phyloP scores from a whole-genome alignment of 2,888 invertebrate genomes.

The Serripes groenlandicus region DNA sequence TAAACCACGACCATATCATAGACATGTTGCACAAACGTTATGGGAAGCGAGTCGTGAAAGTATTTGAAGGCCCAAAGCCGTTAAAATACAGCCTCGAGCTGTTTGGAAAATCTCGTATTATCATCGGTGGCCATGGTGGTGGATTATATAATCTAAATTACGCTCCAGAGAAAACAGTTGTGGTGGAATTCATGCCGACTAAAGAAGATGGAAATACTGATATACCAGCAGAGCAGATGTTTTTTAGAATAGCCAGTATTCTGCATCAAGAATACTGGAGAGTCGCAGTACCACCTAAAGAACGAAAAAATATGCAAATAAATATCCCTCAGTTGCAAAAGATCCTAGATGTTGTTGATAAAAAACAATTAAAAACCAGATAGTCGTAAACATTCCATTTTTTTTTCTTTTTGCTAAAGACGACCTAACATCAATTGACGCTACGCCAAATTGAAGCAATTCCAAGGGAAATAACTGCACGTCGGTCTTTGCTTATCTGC shows the following conservation, averaged over 20 bases:
- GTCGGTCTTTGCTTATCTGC: no score
- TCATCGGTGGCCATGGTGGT: constrained; percentile 25
- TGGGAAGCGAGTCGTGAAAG: background rate
- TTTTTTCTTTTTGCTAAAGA: no score
- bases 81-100: background rate
- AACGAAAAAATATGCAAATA: background rate
- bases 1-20: constrained; percentile 4
- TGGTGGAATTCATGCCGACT: constrained; percentile 23
- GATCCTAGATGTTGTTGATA: background rate
- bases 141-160: constrained; percentile 29
- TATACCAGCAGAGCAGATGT: constrained; percentile 12
- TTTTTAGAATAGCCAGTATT: constrained; percentile 16
- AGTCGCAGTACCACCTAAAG: background rate
- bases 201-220: background rate
- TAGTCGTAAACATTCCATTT: no score
- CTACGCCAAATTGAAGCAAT: no score
- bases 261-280: constrained; percentile 7
- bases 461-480: no score
- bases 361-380: background rate
- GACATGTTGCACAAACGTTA: constrained; percentile 1
- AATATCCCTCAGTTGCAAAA: background rate
- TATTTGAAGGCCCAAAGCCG: constrained; percentile 8
- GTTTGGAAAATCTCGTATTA: constrained; percentile 13
- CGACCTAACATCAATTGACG: no score
- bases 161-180: constrained; percentile 11